phyloP scores from a whole-genome alignment of 2,797 vertebrate species.

The Erpetoichthys calabaricus region DNA sequence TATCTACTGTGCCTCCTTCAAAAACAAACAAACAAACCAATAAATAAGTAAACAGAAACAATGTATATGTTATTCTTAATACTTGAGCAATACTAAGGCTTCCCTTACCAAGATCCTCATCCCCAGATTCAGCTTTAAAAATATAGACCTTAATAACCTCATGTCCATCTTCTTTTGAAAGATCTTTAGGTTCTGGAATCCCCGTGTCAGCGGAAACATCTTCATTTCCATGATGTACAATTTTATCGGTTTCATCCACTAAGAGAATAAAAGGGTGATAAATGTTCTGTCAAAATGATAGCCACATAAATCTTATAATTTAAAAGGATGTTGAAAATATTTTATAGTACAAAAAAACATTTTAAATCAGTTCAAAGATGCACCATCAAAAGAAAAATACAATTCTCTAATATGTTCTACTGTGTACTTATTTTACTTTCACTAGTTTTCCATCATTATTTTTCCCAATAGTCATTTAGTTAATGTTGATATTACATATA shows the following conservation, averaged over 20 bases:
- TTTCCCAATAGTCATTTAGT: too few species aligned
- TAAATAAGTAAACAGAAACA: constrained; percentile 4
- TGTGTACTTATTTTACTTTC: too few species aligned
- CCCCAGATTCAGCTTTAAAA: constrained; percentile 95
- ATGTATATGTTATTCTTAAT: constrained; percentile 20
- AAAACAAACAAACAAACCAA: not conserved
- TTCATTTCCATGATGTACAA: constrained; percentile 81
- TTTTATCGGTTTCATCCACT: constrained; percentile 96
- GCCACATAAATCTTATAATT: too few species aligned
- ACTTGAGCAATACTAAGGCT: not conserved
- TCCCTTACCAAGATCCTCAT: constrained; percentile 84
- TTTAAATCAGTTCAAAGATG: too few species aligned
- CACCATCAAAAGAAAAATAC: too few species aligned
- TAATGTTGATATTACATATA: too few species aligned
- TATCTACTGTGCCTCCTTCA: constrained; percentile 86
- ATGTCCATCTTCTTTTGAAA: constrained; percentile 87
- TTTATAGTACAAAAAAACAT: too few species aligned
- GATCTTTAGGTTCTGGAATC: constrained; percentile 65
- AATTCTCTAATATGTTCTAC: too few species aligned
- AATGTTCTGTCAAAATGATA: too few species aligned
- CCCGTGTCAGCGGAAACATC: constrained; percentile 80
- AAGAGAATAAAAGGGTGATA: constrained; percentile 19
- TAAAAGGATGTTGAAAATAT: too few species aligned
- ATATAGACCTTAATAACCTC: constrained; percentile 99
- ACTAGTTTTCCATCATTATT: too few species aligned